phyloP scores from a whole-genome alignment of 2,888 invertebrate species.

The Abrostola tripartita region DNA sequence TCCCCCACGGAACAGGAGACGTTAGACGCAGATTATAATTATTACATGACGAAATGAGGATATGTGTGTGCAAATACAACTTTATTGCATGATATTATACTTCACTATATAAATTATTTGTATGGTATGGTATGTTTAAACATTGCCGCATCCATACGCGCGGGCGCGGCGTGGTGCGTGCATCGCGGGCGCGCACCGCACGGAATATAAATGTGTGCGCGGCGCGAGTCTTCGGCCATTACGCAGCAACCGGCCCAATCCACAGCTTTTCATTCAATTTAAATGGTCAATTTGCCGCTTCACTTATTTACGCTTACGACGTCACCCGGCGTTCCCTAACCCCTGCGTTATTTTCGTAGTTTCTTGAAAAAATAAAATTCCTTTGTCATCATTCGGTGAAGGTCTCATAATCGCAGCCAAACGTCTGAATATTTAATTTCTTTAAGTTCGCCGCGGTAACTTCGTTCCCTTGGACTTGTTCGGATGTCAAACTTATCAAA shows the following conservation, averaged over 20 bases:
- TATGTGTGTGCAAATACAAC: too few species aligned
- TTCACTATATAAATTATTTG: too few species aligned
- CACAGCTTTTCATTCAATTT: constrained; percentile 67
- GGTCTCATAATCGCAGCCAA: constrained; percentile 36
- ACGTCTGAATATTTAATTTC: constrained; percentile 45
- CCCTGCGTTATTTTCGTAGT: constrained; percentile 51
- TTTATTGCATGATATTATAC: too few species aligned
- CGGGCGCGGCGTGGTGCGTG: neutral
- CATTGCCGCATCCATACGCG: constrained; percentile 23
- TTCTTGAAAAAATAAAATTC: constrained; percentile 55
- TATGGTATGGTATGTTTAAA: too few species aligned
- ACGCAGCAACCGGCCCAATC: constrained; percentile 59
- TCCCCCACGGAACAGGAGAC: neutral
- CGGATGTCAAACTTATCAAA: constrained; percentile 32
- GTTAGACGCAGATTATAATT: neutral
- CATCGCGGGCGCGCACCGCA: constrained; percentile 23
- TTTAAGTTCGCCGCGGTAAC: constrained; percentile 10
- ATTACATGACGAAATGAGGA: neutral
- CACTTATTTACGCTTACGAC: constrained; percentile 61
- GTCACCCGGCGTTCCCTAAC: constrained; percentile 28
- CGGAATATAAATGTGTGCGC: constrained; percentile 58
- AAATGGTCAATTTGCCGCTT: constrained; percentile 74
- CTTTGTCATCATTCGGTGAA: constrained; percentile 58
- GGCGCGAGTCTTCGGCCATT: constrained; percentile 53
- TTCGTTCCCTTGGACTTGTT: constrained; percentile 17